These are phyloP conservation scores for Cryptocheilus praepositus DNA, from an alignment of 2,888 invertebrate genomes.

Conservation along the genomic window DNA sequence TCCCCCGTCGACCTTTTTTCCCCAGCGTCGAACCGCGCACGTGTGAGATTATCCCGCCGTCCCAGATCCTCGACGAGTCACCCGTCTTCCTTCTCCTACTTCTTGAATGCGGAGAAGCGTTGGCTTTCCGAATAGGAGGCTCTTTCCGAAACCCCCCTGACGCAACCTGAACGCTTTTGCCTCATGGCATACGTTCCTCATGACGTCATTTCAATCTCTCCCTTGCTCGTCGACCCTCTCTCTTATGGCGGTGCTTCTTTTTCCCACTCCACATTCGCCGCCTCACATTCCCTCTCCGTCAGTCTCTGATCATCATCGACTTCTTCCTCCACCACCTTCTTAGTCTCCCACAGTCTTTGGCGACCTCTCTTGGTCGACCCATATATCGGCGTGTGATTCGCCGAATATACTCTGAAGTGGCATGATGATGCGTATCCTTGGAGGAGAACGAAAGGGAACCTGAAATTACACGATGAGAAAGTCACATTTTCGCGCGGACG, in stretches of 20 bases:
- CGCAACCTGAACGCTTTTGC: slow-evolving; percentile 61
- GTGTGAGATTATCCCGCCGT: slow-evolving; percentile 67
- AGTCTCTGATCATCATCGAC: neutral
- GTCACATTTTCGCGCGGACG: neutral
- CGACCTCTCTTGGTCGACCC: slow-evolving; percentile 9
- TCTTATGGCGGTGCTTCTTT: neutral
- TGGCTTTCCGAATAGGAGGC: slow-evolving; percentile 55
- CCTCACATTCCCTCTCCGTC: slow-evolving; percentile 4
- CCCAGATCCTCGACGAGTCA: slow-evolving; percentile 57
- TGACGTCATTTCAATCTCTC: slow-evolving; percentile 57
- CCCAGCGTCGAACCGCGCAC: slow-evolving; percentile 64
- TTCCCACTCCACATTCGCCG: neutral
- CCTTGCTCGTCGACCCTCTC: slow-evolving; percentile 14
- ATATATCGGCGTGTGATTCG: slow-evolving; percentile 27
- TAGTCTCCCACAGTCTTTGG: neutral
- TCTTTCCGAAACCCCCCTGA: slow-evolving; percentile 52
- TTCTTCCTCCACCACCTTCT: neutral
- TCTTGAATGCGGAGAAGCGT: slow-evolving; percentile 26
- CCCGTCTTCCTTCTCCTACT: slow-evolving; percentile 51
- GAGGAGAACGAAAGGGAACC: slow-evolving; percentile 5
- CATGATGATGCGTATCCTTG: slow-evolving; percentile 26
- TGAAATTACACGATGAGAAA: neutral
- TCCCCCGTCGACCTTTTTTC: slow-evolving; percentile 19
- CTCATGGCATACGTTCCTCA: slow-evolving; percentile 51
- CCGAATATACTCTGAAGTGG: slow-evolving; percentile 10